Evolutionary conservation across 2,797 vertebrate species (phyloP).

Genomic region (Silurus aristotelis): DNA sequence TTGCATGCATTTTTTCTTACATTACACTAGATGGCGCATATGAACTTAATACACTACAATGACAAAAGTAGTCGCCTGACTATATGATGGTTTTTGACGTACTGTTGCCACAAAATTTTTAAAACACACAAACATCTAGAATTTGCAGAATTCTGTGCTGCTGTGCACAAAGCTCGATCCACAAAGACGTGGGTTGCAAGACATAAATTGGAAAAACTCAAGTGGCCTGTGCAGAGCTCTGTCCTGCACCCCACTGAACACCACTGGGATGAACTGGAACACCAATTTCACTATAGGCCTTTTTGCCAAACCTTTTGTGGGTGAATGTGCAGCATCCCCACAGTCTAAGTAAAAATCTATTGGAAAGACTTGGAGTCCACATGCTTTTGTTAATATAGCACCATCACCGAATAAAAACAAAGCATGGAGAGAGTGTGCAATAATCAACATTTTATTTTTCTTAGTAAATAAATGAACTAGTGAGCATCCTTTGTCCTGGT

Average conservation of each 20-base stretch:
- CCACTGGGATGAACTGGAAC: not conserved
- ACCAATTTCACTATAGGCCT: not conserved
- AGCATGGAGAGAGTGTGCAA: not conserved
- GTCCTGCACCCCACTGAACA: not conserved
- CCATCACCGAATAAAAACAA: not conserved
- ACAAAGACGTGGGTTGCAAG: not conserved
- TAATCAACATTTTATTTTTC: not conserved
- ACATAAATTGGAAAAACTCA: not conserved
- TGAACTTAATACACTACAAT: not conserved
- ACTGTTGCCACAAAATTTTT: too few species aligned
- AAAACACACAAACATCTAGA: not conserved
- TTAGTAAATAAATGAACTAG: constrained; percentile 14
- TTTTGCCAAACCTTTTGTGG: not conserved
- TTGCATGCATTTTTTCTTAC: not conserved
- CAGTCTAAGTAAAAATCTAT: not conserved
- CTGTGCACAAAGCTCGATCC: not conserved
- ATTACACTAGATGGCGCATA: constrained; percentile 43
- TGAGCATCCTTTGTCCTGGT: constrained; percentile 26
- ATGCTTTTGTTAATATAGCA: not conserved
- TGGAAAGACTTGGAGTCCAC: not conserved
- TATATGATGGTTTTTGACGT: not conserved
- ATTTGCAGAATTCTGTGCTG: not conserved
- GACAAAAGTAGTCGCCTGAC: not conserved
- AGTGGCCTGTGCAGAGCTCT: not conserved
- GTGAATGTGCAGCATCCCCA: not conserved